Evolutionary conservation across 1,140 invertebrate species (phyloP).

Genomic region (Bradynema listronoti): DNA sequence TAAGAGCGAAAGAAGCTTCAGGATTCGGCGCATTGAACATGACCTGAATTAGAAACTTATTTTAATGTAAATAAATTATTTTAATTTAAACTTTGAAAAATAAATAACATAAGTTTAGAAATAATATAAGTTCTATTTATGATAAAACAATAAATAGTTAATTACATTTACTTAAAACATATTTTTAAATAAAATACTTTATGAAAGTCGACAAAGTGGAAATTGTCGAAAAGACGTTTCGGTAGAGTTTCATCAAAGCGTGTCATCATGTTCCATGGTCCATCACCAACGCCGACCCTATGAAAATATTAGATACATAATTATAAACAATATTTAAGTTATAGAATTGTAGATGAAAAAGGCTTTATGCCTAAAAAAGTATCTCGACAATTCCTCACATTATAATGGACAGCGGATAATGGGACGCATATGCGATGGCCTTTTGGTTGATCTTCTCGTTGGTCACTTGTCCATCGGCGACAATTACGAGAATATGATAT

Average conservation of each 20-base stretch:
- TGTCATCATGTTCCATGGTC: conserved; percentile 63
- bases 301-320: not conserved
- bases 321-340: not conserved
- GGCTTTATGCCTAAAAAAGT: no score
- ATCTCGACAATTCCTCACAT: conserved; percentile 58
- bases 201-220: conserved; percentile 64
- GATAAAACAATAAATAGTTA: not conserved
- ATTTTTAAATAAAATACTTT: conserved; percentile 47
- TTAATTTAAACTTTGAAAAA: no score
- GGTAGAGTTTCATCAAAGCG: conserved; percentile 63
- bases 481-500: conserved; percentile 57
- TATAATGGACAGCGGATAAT: conserved; percentile 63
- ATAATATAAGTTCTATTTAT: no score
- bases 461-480: conserved; percentile 54
- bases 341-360: conserved; percentile 1
- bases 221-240: conserved; percentile 63
- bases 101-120: no score
- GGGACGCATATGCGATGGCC: conserved; percentile 63
- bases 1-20: conserved; percentile 61
- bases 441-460: conserved; percentile 60
- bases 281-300: conserved; percentile 64
- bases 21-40: conserved; percentile 60
- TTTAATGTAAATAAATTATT: no score
- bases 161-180: no score
- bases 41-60: conserved; percentile 45